phyloP scores from a whole-genome alignment of 1,140 invertebrate genomes.

The Parapsyche elsis region DNA sequence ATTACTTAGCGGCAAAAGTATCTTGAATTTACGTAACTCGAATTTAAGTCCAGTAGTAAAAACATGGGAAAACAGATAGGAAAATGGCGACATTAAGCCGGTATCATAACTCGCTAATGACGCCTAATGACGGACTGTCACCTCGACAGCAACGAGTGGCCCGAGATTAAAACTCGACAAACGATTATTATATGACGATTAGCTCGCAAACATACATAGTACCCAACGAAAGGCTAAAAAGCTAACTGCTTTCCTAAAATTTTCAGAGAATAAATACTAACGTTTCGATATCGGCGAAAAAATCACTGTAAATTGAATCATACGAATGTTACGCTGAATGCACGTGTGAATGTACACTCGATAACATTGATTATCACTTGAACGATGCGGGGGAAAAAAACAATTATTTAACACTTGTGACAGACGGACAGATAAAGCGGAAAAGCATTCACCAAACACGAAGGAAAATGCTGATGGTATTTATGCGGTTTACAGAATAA shows the following conservation, averaged over 20 bases:
- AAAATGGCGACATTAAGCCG: conserved; percentile 34
- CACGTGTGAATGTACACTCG: too few relatives aligned
- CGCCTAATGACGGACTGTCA: conserved; percentile 50
- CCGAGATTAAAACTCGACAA: conserved; percentile 51
- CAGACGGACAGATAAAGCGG: too few relatives aligned
- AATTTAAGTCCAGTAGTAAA: neutral
- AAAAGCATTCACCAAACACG: too few relatives aligned
- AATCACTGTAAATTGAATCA: neutral
- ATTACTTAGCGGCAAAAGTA: too few relatives aligned
- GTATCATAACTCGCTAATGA: conserved; percentile 47
- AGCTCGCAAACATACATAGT: neutral
- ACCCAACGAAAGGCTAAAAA: neutral
- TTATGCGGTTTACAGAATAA: too few relatives aligned
- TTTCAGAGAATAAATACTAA: neutral
- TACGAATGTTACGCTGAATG: too few relatives aligned
- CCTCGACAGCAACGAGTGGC: conserved; percentile 29
- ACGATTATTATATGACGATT: conserved; percentile 39
- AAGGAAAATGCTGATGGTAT: too few relatives aligned
- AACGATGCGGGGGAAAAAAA: too few relatives aligned
- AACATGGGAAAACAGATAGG: conserved; percentile 1
- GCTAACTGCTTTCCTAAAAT: neutral
- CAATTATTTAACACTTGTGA: too few relatives aligned
- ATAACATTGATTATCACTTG: too few relatives aligned
- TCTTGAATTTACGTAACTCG: too few relatives aligned
- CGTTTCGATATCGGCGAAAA: neutral